Base-by-base conservation (phyloP, 2,797 vertebrate species). In the Spheniscus humboldti region DNA sequence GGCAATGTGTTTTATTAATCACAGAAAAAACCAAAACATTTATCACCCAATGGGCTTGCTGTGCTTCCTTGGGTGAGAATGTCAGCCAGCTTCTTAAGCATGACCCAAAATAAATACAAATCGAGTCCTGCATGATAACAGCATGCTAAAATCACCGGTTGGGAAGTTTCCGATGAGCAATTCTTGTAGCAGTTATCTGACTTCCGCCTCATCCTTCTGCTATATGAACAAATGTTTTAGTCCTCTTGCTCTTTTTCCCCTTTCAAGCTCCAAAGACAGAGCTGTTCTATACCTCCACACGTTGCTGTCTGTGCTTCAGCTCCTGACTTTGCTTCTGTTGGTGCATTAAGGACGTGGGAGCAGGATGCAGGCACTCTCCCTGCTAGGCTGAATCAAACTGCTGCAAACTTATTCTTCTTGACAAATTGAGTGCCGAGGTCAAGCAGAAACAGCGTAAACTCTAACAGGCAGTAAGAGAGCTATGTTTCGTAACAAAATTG, bases 11-110 rank as follows among this genome's bases (percentile, higher is more conserved):
- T 73, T 56, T 47, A 24, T 66, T 68, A 57, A 74, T 83, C 48
- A 39, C 33, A 57, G 66, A 12, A 67, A 71, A 52, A 72, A 18
- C 0, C 2, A 1, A 39, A 77, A 41, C 0, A 0, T 45, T 68
- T 57, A 13, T 52, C n/a, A 24, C 22, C 39, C n/a, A 10, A 1
- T 0, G 1, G 30, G 33, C 66, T 67, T 57, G 39, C 72, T 33
- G 22, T 57, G 39, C n/a, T 79, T 79, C 56, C 62, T 57, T 39
- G 30, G 12, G 48, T 79, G n/a, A 91, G 39, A 43, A 39, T n/a
- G 20, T 55, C 59, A 62, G 73, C n/a, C n/a, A 47, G 67, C 50
- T 78, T 50, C 67, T 91, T 57, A 57, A 83, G 56, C 20, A 23
- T 0, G 10, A 41, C n/a, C 43, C 31, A 33, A 30, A 64, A 47